Evolutionary conservation across 2,113 vertebrate genomes (phyloP).

Genomic region (Pionites leucogaster): DNA sequence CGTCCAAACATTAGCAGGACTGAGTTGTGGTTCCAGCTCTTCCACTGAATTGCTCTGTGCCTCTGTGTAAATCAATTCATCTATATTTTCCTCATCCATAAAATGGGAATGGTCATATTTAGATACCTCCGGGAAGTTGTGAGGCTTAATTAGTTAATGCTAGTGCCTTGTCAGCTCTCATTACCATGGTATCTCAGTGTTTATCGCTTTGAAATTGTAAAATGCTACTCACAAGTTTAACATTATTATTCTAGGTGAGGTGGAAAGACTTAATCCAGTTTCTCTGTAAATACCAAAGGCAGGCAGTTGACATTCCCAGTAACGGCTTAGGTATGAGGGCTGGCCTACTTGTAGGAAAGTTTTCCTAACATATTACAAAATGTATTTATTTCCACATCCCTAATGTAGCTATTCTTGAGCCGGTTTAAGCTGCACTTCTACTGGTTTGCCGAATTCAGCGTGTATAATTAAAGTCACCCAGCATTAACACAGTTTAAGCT

Average conservation of each 20-base stretch:
- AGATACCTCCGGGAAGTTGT: background rate
- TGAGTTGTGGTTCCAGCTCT: background rate
- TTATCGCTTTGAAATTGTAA: constrained; percentile 37
- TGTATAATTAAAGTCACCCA: background rate
- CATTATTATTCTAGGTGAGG: background rate
- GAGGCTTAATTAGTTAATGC: constrained; percentile 30
- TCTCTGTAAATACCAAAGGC: background rate
- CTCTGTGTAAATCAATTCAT: background rate
- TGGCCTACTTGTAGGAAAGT: background rate
- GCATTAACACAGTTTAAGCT: background rate
- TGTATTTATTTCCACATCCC: background rate
- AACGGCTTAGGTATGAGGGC: background rate
- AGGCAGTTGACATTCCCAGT: background rate
- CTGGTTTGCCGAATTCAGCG: background rate
- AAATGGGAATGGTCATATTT: background rate
- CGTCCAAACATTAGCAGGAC: background rate
- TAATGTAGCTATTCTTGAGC: background rate
- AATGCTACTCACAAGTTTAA: background rate
- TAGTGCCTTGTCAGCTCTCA: constrained; percentile 26
- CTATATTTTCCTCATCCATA: background rate
- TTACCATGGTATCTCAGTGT: background rate
- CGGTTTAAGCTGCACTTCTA: background rate
- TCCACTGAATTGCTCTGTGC: background rate
- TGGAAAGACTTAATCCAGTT: background rate
- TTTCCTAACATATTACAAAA: background rate